A percentile compares a stretch with the other conserved stretches of the same genome.
These are phyloP conservation scores for Cheumatopsyche charites DNA, from an alignment of 1,140 invertebrate genomes.

Conservation along the genomic window DNA sequence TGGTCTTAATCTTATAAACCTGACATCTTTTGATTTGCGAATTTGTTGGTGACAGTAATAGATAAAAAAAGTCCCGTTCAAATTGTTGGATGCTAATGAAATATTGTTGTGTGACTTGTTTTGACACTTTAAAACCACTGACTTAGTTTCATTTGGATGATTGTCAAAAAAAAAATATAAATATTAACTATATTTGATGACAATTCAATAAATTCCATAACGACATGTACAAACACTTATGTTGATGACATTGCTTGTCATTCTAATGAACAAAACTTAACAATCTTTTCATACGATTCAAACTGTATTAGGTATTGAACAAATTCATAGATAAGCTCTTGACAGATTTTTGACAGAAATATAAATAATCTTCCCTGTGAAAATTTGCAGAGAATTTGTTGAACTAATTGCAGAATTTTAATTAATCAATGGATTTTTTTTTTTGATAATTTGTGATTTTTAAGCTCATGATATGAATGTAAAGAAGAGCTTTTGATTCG, in stretches of 20 bases:
- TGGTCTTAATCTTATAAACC: constrained; percentile 19
- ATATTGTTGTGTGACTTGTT: neutral
- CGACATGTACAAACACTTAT: constrained; percentile 46
- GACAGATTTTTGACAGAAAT: constrained; percentile 18
- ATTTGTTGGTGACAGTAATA: constrained; percentile 24
- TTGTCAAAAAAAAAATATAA: constrained; percentile 6
- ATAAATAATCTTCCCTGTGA: neutral
- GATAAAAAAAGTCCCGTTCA: neutral
- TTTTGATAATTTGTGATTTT: constrained; percentile 7
- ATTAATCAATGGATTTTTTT: too few relatives aligned
- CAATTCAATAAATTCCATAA: neutral
- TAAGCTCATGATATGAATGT: too few relatives aligned
- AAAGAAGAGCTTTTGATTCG: too few relatives aligned
- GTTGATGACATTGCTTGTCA: too few relatives aligned
- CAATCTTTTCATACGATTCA: neutral
- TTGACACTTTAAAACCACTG: constrained; percentile 12
- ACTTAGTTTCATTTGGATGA: constrained; percentile 9
- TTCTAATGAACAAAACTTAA: neutral
- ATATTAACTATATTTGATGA: constrained; percentile 9
- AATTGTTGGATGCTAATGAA: constrained; percentile 13
- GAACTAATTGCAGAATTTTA: too few relatives aligned
- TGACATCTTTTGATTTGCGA: constrained; percentile 20
- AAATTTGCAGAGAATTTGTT: too few relatives aligned
- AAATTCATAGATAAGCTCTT: neutral
- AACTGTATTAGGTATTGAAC: constrained; percentile 2